These are phyloP conservation scores for Alces alces DNA, from an alignment of 2,113 vertebrate species.

Conservation along the genomic window DNA sequence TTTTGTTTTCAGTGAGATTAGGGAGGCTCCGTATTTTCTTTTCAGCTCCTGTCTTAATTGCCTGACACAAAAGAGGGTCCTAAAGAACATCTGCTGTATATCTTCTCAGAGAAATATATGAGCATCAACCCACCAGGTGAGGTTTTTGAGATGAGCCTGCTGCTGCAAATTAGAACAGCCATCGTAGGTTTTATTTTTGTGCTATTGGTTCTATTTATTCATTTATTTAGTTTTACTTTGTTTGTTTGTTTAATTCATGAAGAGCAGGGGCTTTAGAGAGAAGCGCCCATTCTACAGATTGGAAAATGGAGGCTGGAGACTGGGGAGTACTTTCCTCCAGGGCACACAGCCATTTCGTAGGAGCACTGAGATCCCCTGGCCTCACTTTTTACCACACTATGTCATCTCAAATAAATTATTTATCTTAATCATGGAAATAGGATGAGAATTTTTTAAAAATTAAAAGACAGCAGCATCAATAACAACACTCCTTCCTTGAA, in stretches of 20 bases:
- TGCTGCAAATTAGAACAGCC: no score
- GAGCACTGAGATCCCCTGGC: neutral
- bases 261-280: neutral
- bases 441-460: neutral
- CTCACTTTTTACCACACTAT: neutral
- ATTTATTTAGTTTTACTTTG: neutral
- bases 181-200: neutral
- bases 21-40: neutral
- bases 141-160: neutral
- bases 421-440: neutral
- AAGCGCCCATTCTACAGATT: neutral
- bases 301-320: neutral
- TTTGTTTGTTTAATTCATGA: neutral
- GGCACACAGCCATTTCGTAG: neutral
- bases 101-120: neutral
- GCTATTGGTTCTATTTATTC: neutral
- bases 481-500: neutral
- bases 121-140: neutral
- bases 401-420: neutral
- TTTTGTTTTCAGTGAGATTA: neutral
- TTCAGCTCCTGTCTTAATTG: neutral
- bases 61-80: neutral
- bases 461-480: neutral
- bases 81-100: neutral
- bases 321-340: neutral